These are phyloP conservation scores for Cassiopea andromeda DNA, from an alignment of 30 jellyfish, hydroid and myxozoan genomes.

Conservation along the genomic window DNA sequence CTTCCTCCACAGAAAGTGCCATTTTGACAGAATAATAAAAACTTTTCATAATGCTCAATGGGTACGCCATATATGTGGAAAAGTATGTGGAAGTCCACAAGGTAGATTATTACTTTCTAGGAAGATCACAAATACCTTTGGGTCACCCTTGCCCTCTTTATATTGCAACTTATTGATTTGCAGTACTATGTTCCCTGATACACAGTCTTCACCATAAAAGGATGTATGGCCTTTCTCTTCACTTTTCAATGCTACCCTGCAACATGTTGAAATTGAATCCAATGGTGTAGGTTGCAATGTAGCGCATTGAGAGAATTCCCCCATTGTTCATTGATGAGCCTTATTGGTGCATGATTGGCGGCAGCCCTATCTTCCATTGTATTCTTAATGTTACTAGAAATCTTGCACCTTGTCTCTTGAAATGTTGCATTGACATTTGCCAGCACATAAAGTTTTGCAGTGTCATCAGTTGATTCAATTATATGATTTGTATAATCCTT, in stretches of 20 bases:
- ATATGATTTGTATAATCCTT: slow-evolving; percentile 35
- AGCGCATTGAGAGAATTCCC: slow-evolving; percentile 42
- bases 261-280: slow-evolving; percentile 20
- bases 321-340: slow-evolving; percentile 32
- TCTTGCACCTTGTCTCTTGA: slow-evolving; percentile 19
- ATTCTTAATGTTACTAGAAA: slow-evolving; percentile 10
- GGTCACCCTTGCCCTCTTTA: slow-evolving; percentile 53
- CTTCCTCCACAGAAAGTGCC: slow-evolving; percentile 37
- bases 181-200: slow-evolving; percentile 24
- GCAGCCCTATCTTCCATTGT: slow-evolving; percentile 49
- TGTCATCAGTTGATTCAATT: slow-evolving; percentile 32
- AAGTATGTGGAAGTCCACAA: no score
- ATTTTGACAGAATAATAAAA: not conserved
- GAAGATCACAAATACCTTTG: slow-evolving; percentile 36
- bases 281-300: slow-evolving; percentile 21
- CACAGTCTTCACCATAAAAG: slow-evolving; percentile 18
- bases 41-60: not conserved
- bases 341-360: slow-evolving; percentile 42
- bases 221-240: slow-evolving; percentile 24
- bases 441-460: slow-evolving; percentile 14
- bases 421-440: not conserved
- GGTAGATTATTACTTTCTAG: slow-evolving; percentile 15
- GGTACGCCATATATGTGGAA: slow-evolving; percentile 2
- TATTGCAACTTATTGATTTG: slow-evolving; percentile 23
- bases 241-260: slow-evolving; percentile 16